Percentiles rank a stretch among this genome's conserved stretches.
Conservation (phyloP, 2,888 invertebrate species). For the Dynastes maya region DNA sequence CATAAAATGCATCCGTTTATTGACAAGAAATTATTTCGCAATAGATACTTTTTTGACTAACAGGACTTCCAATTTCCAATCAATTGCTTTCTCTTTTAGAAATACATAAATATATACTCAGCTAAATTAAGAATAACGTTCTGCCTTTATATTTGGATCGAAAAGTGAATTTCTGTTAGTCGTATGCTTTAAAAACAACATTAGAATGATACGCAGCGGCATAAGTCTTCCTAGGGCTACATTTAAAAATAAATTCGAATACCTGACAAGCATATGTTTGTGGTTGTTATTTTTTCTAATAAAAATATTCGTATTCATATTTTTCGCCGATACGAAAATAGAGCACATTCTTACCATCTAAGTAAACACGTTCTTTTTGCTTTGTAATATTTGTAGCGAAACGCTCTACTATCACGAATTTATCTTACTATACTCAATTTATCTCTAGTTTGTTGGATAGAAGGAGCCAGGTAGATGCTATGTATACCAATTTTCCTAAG, state of each 20-base stretch:
- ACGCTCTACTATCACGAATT: too few relatives aligned
- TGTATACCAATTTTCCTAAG: too few relatives aligned
- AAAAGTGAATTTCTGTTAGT: constrained; percentile 22
- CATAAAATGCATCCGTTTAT: too few relatives aligned
- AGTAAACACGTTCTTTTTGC: too few relatives aligned
- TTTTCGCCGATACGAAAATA: constrained; percentile 4
- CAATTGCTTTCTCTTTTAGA: neutral
- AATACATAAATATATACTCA: constrained; percentile 2
- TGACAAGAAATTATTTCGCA: too few relatives aligned
- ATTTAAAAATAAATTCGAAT: constrained; percentile 34
- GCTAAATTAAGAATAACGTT: constrained; percentile 10
- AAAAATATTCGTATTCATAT: constrained; percentile 21
- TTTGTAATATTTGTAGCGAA: too few relatives aligned
- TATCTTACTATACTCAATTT: too few relatives aligned
- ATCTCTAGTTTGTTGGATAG: too few relatives aligned
- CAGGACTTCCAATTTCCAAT: constrained; percentile 2
- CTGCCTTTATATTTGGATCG: constrained; percentile 15
- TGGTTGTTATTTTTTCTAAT: constrained; percentile 13
- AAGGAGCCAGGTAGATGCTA: too few relatives aligned
- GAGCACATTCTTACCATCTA: neutral
- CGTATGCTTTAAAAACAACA: constrained; percentile 1
- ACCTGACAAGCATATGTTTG: constrained; percentile 27
- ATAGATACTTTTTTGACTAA: too few relatives aligned
- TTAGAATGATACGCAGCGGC: neutral
- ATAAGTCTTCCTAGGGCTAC: constrained; percentile 14